These are phyloP conservation scores for Drosophila recens DNA, from an alignment of 2,888 invertebrate species.

Conservation along the genomic window DNA sequence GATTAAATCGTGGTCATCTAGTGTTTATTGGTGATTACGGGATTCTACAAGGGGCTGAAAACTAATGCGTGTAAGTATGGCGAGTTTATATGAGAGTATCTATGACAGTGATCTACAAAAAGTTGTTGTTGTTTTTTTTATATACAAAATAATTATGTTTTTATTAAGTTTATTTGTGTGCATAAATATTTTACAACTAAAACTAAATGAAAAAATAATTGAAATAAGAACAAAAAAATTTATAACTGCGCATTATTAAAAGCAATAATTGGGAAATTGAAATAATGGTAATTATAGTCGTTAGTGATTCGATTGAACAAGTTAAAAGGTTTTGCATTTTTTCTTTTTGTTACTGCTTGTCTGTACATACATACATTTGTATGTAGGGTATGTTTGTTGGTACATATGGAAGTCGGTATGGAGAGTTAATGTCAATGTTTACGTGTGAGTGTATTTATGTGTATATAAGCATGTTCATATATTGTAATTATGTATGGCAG, in stretches of 20 bases:
- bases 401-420: neutral
- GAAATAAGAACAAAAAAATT: conserved; percentile 32
- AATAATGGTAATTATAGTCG: conserved; percentile 17
- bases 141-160: conserved; percentile 54
- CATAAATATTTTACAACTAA: conserved; percentile 80
- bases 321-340: conserved; percentile 54
- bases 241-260: conserved; percentile 52
- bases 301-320: conserved; percentile 60
- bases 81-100: neutral
- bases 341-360: conserved; percentile 46
- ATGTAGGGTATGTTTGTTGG: conserved; percentile 11
- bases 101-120: neutral
- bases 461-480: conserved; percentile 8
- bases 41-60: conserved; percentile 16
- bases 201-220: conserved; percentile 64
- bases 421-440: neutral
- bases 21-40: conserved; percentile 17
- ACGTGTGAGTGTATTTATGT: conserved; percentile 13
- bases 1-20: conserved; percentile 14
- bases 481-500: conserved; percentile 68
- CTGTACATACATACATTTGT: conserved; percentile 1
- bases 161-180: conserved; percentile 72
- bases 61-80: neutral
- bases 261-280: conserved; percentile 28
- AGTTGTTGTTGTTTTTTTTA: neutral